Percentiles rank a stretch among this genome's conserved stretches.
Conservation (phyloP, 2,888 invertebrate genomes). For the Ellobium chinense region DNA sequence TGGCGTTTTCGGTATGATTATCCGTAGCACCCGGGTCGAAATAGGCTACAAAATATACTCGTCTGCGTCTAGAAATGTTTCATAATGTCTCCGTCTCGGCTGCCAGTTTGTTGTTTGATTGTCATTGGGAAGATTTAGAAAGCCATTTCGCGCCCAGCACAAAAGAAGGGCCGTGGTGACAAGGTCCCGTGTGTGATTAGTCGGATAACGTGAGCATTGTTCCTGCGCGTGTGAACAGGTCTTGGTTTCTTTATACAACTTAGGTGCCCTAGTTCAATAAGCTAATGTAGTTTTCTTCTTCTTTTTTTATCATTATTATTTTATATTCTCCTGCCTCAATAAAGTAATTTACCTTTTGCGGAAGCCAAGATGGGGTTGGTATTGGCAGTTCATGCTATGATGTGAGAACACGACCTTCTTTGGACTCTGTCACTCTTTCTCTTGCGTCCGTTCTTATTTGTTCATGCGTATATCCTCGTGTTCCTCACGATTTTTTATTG, state of each 20-base stretch:
- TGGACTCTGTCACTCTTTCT: too few relatives aligned
- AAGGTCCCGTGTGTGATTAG: constrained; percentile 26
- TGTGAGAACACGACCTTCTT: background rate
- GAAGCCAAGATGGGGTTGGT: background rate
- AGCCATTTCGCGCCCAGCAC: background rate
- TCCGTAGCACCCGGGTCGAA: constrained; percentile 14
- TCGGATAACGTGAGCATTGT: constrained; percentile 29
- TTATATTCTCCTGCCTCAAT: background rate
- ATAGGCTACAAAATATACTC: constrained; percentile 34
- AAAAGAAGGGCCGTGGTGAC: constrained; percentile 15
- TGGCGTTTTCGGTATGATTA: constrained; percentile 28
- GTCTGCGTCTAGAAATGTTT: constrained; percentile 19
- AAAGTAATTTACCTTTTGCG: background rate
- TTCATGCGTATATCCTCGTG: too few relatives aligned
- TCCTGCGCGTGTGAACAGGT: constrained; percentile 21
- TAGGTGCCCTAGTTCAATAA: constrained; percentile 27
- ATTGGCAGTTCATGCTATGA: too few relatives aligned
- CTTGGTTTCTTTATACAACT: constrained; percentile 5
- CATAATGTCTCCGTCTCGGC: constrained; percentile 24
- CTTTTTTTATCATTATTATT: background rate
- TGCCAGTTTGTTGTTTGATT: constrained; percentile 10
- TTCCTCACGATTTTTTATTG: too few relatives aligned
- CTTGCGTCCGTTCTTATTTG: too few relatives aligned
- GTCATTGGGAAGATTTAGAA: constrained; percentile 26
- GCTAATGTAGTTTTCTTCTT: constrained; percentile 8